phyloP scores from a whole-genome alignment of 1,140 invertebrate species.

The Drosophila varians region DNA sequence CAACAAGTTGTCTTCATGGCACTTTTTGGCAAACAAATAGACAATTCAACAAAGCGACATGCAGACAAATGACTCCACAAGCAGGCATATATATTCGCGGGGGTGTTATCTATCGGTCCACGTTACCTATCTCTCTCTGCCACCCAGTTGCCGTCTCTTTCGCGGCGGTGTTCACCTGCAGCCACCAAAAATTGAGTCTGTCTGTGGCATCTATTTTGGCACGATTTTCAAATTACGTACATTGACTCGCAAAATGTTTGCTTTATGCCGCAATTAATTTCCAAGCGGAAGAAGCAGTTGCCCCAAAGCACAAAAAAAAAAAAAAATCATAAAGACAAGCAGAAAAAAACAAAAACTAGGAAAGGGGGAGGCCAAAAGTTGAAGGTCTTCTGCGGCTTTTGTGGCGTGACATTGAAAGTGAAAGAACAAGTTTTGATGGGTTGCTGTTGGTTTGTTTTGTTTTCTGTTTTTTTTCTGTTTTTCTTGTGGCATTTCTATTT shows the following conservation, averaged over 20 bases:
- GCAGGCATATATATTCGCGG: slow-evolving; percentile 49
- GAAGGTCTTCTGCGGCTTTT: slow-evolving; percentile 67
- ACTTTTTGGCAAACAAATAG: slow-evolving; percentile 81
- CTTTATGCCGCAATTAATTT: slow-evolving; percentile 81
- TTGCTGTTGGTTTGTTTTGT: slow-evolving; percentile 36
- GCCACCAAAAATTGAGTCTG: slow-evolving; percentile 36
- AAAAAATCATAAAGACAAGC: neutral
- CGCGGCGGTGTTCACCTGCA: slow-evolving; percentile 47
- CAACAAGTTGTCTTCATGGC: slow-evolving; percentile 79
- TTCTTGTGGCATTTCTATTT: slow-evolving; percentile 61
- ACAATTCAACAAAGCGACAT: slow-evolving; percentile 79
- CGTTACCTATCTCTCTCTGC: neutral
- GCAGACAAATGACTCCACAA: slow-evolving; percentile 73
- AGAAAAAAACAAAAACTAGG: slow-evolving; percentile 4
- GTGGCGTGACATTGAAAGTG: slow-evolving; percentile 79
- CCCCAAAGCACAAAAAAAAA: slow-evolving; percentile 19
- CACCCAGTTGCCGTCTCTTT: neutral
- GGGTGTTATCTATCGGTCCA: slow-evolving; percentile 58
- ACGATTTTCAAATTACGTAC: slow-evolving; percentile 82
- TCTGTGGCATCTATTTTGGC: slow-evolving; percentile 71
- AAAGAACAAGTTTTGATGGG: slow-evolving; percentile 75
- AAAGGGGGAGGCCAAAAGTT: slow-evolving; percentile 46
- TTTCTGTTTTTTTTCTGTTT: slow-evolving; percentile 8
- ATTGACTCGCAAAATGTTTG: slow-evolving; percentile 82
- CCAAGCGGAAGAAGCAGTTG: slow-evolving; percentile 68